Evolutionary conservation across 2,113 vertebrate species (phyloP), one percentile per base, ranked within the genome.

Genomic region (Petrocephalus microphthalmus): DNA sequence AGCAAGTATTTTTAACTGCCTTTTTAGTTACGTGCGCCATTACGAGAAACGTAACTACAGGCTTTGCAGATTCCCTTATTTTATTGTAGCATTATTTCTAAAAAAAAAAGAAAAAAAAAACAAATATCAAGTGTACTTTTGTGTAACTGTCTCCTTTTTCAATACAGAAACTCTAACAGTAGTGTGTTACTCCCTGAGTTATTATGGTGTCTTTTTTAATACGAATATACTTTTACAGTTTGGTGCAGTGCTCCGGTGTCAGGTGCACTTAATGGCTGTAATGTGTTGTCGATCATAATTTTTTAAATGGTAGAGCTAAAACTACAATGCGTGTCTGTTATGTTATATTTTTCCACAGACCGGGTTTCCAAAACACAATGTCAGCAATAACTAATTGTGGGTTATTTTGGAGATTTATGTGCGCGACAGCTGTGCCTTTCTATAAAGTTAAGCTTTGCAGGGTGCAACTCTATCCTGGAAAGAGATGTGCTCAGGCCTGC

Each of bases 31-130:
- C 47, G 51, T 85, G 3, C 3, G 83, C 10, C 25, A 85, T 85
- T 54, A 25, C 49, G 22, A 19, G 83, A 52, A 47, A 29, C 47
- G 25, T 85, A 29, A 85, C 47, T 85, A 7, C 15, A 2, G 51
- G 47, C 22, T 85, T 85, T 53, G 22, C 51, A 85, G 86, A 29
- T 91, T 64, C 51, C 51, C 67, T 54, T 85, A 88, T 89, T 90
- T 91, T 52, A 85, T 53, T 29, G 25, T 51, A 85, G 47, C 22
- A 3, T 53, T 51, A 45, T 47, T 51, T 54, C n/a, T 33, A 8
- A 42, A 42, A 42, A 42, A 42, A 42, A 8, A 42, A 42, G 3
- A 42, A 42, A 42, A 42, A 42, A 42, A 85, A 85, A n/a, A 54
- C 51, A 7, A 56, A 37, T 25, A 54, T 85, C 45, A 10, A 53